Base-by-base conservation (phyloP, 2,888 invertebrate genomes). In the Hydroisotoma schaefferi region DNA sequence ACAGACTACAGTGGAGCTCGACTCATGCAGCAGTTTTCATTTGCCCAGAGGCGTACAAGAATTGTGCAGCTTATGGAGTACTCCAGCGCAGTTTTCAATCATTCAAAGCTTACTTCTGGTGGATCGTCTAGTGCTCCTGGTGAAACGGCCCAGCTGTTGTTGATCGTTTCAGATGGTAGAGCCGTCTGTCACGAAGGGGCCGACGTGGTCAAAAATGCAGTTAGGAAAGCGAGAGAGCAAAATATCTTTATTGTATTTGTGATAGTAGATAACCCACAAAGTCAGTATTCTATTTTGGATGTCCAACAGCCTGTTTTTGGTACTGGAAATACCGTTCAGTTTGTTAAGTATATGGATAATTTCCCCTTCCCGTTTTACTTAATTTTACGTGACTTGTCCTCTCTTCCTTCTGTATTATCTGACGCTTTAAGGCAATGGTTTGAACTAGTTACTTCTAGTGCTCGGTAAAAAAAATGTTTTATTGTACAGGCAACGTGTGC, bases 281-380 rank as follows among this genome's bases (percentile, higher is more conserved):
- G 88, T 76, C 90, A 92, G 83, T 87, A 90, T 77, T 97, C 97
- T 0, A 90, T 99, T 72, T 79, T 91, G 73, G 93, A 98, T 76
- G 90, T 94, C 73, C 83, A 87, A 67, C 85, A 87, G 73, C 90
- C 92, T 0, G 77, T 87, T 18, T 87, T 89, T 75, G 81, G 80
- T 37, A 80, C 81, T 2, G 81, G 81, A 28, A 80, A 81, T 61
- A 80, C 83, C 68, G 75, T 82, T 3, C 81, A 82, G 48, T 87
- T 94, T 73, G 83, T 84, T 70, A 85, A 88, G 0, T 98, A 98
- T 76, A 85, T 99, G 81, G 95, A 97, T 74, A 84, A 84, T 49
- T 99, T 99, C 78, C 99, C 99, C 0, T 99, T 99, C 78, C 95
- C 97, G 0, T 98, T 93, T 81, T 99, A 99, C 77, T 83, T 99